Evolutionary conservation across 2,113 vertebrate genomes (phyloP).

Genomic region (Sorex fumeus): DNA sequence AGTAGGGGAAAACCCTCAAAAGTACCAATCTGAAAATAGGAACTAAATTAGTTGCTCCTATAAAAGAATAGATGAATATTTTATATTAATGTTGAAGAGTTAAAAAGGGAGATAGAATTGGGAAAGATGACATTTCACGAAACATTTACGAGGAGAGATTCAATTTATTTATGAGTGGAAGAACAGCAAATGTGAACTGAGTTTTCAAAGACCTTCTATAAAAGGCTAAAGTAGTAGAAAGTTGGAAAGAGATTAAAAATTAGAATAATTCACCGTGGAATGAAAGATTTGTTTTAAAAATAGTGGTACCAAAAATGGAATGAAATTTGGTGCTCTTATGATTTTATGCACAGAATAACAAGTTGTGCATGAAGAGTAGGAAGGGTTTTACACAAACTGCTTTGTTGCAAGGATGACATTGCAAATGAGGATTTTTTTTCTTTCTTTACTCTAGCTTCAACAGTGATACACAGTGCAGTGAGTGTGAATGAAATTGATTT

Average conservation of each 20-base stretch:
- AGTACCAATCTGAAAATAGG: not conserved
- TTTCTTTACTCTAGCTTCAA: conserved; percentile 17
- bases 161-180: conserved; percentile 30
- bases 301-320: conserved; percentile 38
- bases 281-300: not conserved
- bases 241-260: conserved; percentile 19
- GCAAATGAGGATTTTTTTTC: not conserved
- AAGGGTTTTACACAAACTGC: conserved; percentile 6
- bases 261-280: not conserved
- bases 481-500: not conserved
- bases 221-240: not conserved
- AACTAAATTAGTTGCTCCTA: not conserved
- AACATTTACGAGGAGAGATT: conserved; percentile 14
- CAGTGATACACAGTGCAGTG: not conserved
- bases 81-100: not conserved
- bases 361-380: not conserved
- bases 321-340: not conserved
- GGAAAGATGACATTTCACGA: not conserved
- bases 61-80: conserved; percentile 29
- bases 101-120: not conserved
- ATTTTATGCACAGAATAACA: conserved; percentile 24
- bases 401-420: conserved; percentile 20
- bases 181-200: not conserved
- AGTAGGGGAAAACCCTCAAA: not conserved
- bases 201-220: conserved; percentile 1